A percentile compares a stretch with the other conserved stretches of the same genome.
Conservation (phyloP, 2,888 invertebrate species). For the Pseudococcus longispinus region DNA sequence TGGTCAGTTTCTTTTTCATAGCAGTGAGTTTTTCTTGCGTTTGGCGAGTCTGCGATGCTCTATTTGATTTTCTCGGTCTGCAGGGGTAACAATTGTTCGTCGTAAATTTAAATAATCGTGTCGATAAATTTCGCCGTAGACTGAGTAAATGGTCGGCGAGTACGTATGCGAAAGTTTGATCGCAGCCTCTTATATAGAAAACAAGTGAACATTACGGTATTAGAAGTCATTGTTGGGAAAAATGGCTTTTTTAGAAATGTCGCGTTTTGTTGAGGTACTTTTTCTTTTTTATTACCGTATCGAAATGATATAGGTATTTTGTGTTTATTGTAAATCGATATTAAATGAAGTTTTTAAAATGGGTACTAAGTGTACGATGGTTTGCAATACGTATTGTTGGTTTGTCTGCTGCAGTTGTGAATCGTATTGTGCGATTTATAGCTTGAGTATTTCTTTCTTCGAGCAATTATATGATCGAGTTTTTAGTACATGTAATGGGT, state of each 20-base stretch:
- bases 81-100: background rate
- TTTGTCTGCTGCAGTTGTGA: background rate
- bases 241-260: slow-evolving; percentile 5
- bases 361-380: background rate
- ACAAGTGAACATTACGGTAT: slow-evolving; percentile 36
- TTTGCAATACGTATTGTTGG: too few species aligned
- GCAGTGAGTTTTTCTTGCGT: too few species aligned
- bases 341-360: slow-evolving; percentile 22
- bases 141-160: background rate
- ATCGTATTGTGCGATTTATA: background rate
- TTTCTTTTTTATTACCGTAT: slow-evolving; percentile 15
- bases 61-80: background rate
- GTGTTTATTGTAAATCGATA: background rate
- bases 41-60: background rate
- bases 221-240: slow-evolving; percentile 24
- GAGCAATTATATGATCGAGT: background rate
- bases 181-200: slow-evolving; percentile 17
- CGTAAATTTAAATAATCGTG: slow-evolving; percentile 23
- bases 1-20: background rate
- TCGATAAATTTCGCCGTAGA: background rate
- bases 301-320: background rate
- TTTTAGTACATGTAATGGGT: background rate
- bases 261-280: background rate
- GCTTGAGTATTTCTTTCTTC: background rate
- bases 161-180: background rate